Base-by-base conservation (phyloP, 1,140 invertebrate species). In the Drosophila ohnishii region DNA sequence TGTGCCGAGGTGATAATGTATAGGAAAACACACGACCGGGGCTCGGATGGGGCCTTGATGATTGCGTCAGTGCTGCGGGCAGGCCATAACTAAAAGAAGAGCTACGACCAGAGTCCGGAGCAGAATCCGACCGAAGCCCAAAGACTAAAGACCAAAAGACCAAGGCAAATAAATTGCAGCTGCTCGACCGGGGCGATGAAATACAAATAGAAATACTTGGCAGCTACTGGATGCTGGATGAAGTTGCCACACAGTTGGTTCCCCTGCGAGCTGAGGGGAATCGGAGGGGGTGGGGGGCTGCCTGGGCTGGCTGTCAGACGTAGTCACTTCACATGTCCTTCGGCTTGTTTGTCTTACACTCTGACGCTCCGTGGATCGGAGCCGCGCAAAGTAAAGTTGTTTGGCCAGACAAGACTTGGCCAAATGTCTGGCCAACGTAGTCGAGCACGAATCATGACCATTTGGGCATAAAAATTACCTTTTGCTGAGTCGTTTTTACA, bases 201-300 rank as follows among this genome's bases (percentile, higher is more conserved):
- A 87, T 87, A 88, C 84, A 87, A 87, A 87, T 87, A 87, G 84
- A 87, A 87, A 87, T 88, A 87, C 84, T 87, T 88, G 84, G 84
- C 84, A 87, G 84, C 84, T 87, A 87, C 84, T 86, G 84, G 70
- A 61, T 76, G 78, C 80, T 86, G 84, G 70, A 64, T 79, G 78
- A 87, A 80, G 82, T 69, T 74, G 81, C 58, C 53, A 58, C 58
- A 61, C 56, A 69, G 56, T 19, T 32, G 51, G 42, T 25, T 47
- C 47, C 16, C 25, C n/a, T 5, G n/a, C 48, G 45, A 55, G 11
- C 7, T 32, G 44, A 3, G 10, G 44, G 35, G 34, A 11, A 16
- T n/a, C 35, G 19, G 19, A 9, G 10, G 11, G 10, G 37, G 34
- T 14, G 1, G 22, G 22, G 37, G 34, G 25, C 25, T 28, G 25